Base-by-base conservation (phyloP, 2,113 vertebrate species). In the Sinocyclocheilus anophthalmus region DNA sequence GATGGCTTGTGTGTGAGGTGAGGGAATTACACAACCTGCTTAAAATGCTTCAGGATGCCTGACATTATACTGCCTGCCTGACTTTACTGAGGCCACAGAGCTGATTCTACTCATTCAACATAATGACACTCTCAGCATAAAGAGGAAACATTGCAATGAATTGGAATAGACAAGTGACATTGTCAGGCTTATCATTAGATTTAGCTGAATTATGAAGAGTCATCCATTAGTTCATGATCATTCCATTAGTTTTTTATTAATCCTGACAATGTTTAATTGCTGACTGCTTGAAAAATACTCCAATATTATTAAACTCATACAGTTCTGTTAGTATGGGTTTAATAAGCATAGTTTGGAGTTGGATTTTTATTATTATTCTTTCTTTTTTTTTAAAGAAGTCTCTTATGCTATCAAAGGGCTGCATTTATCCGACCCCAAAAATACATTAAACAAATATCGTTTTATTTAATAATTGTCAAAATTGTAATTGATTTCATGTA, bases 21-120 rank as follows among this genome's bases (percentile, higher is more conserved):
- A 85, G 79, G 26, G 86, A 79, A 87, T 90, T 87, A 83, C 82
- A 77, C 84, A 87, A 82, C 76, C 70, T 81, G 85, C 80, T 6
- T 86, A 84, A 81, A 85, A 20, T 50, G 84, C 45, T 53, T 87
- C 80, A 84, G 39, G 77, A 70, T 84, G 76, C 84, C 80, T 89
- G 81, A 87, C 76, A 84, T 70, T 48, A 57, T 75, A 76, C 37
- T 73, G 45, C 16, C 53, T 55, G 53, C 53, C 45, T 0, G 30
- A 33, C 30, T 33, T 33, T 33, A 33, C 30, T 33, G 30, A 48
- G n/a, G 61, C 42, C 81, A 61, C 83, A 53, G 22, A 61, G 18
- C 70, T 73, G 37, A 45, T 53, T 45, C 12, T n/a, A 13, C 48
- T 76, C 48, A 18, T 33, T 57, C 3, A 55, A 37, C 50, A 20